Base-by-base conservation (phyloP, 23 tunicate species). In the Halocynthia aurantium region DNA sequence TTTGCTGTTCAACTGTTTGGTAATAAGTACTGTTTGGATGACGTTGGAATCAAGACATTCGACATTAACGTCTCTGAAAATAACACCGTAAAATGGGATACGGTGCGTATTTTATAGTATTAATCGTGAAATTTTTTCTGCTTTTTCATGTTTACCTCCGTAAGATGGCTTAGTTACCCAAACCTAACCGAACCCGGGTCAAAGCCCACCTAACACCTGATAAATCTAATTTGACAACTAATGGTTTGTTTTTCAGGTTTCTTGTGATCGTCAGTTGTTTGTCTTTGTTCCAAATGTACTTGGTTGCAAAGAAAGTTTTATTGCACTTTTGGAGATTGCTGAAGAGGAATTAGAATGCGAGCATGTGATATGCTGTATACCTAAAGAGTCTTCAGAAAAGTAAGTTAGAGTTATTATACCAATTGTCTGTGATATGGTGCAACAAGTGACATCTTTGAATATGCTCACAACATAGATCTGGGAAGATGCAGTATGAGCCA, bases 271-370 rank as follows among this genome's bases (percentile, higher is more conserved):
- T 18, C 81, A 62, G 11, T 18, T 89, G 79, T 89, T 78, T 57
- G 85, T 89, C 69, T 80, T 80, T 22, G 82, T 84, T 13, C 88
- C 96, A 12, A 54, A 52, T n/a, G 57, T 21, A 11, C 10, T 74
- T 62, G 72, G 77, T 54, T 79, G 81, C 49, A 73, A 77, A 22
- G 96, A 89, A 44, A 89, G 96, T 62, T 89, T 89, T 76, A 84
- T 89, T 52, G 88, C 88, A 11, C 62, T 89, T 85, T 54, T 89
- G 74, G 96, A 89, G 80, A 79, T 85, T 52, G 96, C 96, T 60
- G 96, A 89, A 76, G 95, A 88, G 75, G 85, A 75, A 55, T 75
- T 80, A 12, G 84, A 69, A 8, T 83, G 82, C 15, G 50, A 44
- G 10, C 52, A 22, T 17, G 88, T 80, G 8, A 49, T 89, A 61